Percentiles rank a stretch among this genome's conserved stretches.
Conservation (phyloP, 2,113 vertebrate species). For the Phainopepla nitens region DNA sequence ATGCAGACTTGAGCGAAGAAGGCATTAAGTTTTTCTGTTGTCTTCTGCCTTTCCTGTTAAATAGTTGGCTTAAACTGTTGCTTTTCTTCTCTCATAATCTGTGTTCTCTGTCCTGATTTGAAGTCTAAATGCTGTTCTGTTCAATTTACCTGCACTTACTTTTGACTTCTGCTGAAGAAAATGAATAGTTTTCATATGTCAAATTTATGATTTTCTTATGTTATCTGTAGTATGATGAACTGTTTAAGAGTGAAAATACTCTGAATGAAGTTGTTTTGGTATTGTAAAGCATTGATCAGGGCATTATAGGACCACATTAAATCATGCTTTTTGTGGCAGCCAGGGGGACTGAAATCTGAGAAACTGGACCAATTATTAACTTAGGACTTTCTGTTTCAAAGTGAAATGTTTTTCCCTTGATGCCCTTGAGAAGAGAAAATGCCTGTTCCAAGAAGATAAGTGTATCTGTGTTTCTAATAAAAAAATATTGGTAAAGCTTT, state of each 20-base stretch:
- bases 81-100: neutral
- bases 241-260: neutral
- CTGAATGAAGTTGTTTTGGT: neutral
- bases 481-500: neutral
- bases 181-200: neutral
- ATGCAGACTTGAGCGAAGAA: neutral
- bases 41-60: neutral
- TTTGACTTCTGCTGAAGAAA: neutral
- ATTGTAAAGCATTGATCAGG: neutral
- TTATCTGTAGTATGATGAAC: neutral
- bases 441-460: neutral
- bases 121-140: neutral
- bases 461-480: neutral
- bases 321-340: neutral
- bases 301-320: neutral
- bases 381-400: neutral
- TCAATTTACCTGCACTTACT: neutral
- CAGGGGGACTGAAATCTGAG: neutral
- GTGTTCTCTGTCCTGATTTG: neutral
- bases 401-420: neutral
- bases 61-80: neutral
- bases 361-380: neutral
- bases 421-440: neutral
- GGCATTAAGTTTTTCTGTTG: neutral
- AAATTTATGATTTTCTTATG: neutral